Percentiles rank a stretch among this genome's conserved stretches.
Evolutionary conservation across 2,113 vertebrate genomes (phyloP).

Genomic region (Mungos mungo): DNA sequence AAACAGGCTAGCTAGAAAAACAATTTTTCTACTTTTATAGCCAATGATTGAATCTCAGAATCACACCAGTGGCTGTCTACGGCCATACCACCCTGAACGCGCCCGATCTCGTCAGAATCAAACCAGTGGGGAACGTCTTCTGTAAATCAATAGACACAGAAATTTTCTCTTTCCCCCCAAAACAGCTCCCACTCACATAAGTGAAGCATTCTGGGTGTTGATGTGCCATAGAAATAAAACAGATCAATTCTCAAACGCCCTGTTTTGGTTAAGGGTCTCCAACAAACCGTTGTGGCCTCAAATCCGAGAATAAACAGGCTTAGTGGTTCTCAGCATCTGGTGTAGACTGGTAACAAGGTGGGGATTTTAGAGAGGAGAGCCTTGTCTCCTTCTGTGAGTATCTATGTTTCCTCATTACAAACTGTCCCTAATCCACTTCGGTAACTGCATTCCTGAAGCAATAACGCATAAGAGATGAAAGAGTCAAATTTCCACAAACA

Average conservation of each 20-base stretch:
- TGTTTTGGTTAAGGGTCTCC: neutral
- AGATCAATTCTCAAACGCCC: neutral
- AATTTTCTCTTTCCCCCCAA: neutral
- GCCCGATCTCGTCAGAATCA: too few relatives aligned
- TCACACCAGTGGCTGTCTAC: neutral
- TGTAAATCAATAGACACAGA: neutral
- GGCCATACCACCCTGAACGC: too few relatives aligned
- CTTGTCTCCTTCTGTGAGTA: neutral
- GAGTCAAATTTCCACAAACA: constrained; percentile 16
- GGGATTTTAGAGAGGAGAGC: neutral
- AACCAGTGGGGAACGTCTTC: neutral
- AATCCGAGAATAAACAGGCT: neutral
- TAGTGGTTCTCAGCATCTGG: neutral
- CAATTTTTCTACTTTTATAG: neutral
- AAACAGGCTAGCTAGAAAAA: neutral
- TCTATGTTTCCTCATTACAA: neutral
- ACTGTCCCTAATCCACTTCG: neutral
- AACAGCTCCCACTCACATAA: neutral
- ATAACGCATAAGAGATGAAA: constrained; percentile 46
- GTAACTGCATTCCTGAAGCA: constrained; percentile 49
- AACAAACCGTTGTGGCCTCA: neutral
- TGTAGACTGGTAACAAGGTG: neutral
- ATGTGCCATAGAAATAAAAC: neutral
- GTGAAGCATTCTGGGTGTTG: neutral
- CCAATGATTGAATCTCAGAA: neutral